These are phyloP conservation scores for Campopleginae sp. DNA, from an alignment of 2,888 invertebrate genomes.

Conservation along the genomic window DNA sequence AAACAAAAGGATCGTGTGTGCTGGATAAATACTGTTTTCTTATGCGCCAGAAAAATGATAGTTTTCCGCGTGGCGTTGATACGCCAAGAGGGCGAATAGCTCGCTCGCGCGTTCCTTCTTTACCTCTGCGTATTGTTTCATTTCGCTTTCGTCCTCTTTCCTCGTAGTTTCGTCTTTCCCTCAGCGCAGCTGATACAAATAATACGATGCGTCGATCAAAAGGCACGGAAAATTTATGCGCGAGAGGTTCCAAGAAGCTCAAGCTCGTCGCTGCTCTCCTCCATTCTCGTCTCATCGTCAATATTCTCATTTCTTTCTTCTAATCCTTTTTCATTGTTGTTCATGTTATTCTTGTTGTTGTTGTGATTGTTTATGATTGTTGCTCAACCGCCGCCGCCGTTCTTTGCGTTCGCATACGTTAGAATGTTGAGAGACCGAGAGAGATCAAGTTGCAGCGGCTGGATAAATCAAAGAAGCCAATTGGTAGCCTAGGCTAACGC, in stretches of 20 bases:
- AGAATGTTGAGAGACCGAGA: slow-evolving; percentile 67
- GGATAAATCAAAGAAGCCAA: slow-evolving; percentile 76
- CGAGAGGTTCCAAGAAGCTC: slow-evolving; percentile 75
- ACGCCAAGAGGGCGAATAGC: slow-evolving; percentile 62
- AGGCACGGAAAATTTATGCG: slow-evolving; percentile 78
- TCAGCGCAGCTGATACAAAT: slow-evolving; percentile 74
- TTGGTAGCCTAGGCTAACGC: slow-evolving; percentile 76
- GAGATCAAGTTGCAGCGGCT: slow-evolving; percentile 67
- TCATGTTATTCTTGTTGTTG: slow-evolving; percentile 51
- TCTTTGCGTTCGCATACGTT: slow-evolving; percentile 64
- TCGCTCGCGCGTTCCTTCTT: slow-evolving; percentile 11
- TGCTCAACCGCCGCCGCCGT: background rate
- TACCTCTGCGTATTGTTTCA: slow-evolving; percentile 66
- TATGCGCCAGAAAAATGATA: slow-evolving; percentile 69
- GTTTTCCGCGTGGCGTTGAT: slow-evolving; percentile 57
- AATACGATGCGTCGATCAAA: slow-evolving; percentile 79
- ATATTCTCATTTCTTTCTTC: background rate
- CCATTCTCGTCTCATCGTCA: slow-evolving; percentile 64
- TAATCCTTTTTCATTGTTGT: slow-evolving; percentile 25
- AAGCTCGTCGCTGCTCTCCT: slow-evolving; percentile 70
- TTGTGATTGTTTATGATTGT: slow-evolving; percentile 5
- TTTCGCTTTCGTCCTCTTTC: slow-evolving; percentile 59
- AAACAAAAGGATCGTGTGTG: slow-evolving; percentile 71
- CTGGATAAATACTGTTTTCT: slow-evolving; percentile 77
- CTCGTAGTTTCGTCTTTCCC: slow-evolving; percentile 60